Evolutionary conservation across 1,140 invertebrate species (phyloP).

Genomic region (Chironomus tepperi): DNA sequence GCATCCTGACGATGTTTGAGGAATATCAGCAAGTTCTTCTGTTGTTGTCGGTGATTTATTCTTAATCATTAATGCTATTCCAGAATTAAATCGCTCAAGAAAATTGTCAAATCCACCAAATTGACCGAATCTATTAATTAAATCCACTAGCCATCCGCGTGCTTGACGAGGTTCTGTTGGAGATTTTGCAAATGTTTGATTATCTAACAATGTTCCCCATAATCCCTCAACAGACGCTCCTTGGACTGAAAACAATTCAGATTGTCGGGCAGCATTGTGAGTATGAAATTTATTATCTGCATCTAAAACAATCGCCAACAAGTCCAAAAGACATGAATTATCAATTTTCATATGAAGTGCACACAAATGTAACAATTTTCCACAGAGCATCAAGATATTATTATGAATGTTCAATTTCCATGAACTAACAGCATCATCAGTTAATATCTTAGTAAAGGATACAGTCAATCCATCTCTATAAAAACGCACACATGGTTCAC

Average conservation of each 20-base stretch:
- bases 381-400: conserved; percentile 89
- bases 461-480: conserved; percentile 89
- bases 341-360: conserved; percentile 84
- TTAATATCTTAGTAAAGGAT: conserved; percentile 94
- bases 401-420: conserved; percentile 97
- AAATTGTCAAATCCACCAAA: conserved; percentile 82
- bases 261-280: conserved; percentile 75
- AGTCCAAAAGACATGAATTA: conserved; percentile 86
- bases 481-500: conserved; percentile 88
- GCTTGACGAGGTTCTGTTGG: conserved; percentile 65
- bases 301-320: conserved; percentile 88
- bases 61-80: conserved; percentile 29
- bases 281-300: conserved; percentile 92
- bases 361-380: conserved; percentile 84
- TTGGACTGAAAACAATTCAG: conserved; percentile 59
- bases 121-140: conserved; percentile 89
- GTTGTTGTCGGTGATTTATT: conserved; percentile 40
- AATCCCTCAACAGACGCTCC: conserved; percentile 37
- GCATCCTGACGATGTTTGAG: background rate
- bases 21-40: conserved; percentile 36
- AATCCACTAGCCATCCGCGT: conserved; percentile 90
- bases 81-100: conserved; percentile 70
- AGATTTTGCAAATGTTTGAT: conserved; percentile 64
- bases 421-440: conserved; percentile 95
- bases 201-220: conserved; percentile 37